Conservation (phyloP, 23 tunicate species). For the Botrylloides violaceus region DNA sequence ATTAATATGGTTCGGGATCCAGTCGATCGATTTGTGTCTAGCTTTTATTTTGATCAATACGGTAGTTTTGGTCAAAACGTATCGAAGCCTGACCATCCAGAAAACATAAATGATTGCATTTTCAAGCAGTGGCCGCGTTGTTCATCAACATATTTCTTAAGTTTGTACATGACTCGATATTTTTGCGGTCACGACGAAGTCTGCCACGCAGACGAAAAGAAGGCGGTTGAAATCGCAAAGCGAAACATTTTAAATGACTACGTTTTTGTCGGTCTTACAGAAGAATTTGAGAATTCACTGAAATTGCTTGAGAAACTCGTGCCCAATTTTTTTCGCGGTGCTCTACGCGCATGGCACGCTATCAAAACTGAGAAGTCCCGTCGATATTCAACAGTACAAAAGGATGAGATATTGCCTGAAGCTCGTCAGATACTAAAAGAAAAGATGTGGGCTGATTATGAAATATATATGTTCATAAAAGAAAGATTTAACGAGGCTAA, state of each 20-base stretch:
- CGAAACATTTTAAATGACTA: background rate
- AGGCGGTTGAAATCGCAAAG: background rate
- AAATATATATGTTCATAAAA: background rate
- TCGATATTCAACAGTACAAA: background rate
- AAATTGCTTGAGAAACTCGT: background rate
- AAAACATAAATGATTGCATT: background rate
- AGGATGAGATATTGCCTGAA: background rate
- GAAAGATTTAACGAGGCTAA: background rate
- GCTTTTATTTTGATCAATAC: background rate
- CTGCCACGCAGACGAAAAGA: background rate
- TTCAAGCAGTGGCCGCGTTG: background rate
- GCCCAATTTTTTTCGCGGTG: background rate
- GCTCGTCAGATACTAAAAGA: background rate
- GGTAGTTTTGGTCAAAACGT: conserved; percentile 1
- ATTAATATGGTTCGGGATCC: conserved; percentile 1
- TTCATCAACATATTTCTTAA: background rate
- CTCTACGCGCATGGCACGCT: background rate
- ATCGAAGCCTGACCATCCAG: background rate
- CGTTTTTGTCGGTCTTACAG: background rate
- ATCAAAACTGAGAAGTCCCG: background rate
- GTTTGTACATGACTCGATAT: background rate
- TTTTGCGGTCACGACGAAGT: background rate
- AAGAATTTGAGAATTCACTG: background rate
- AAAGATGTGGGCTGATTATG: background rate
- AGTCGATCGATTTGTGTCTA: conserved; percentile 5